These are phyloP conservation scores for Mythimna loreyi DNA, from an alignment of 2,888 invertebrate species.

Conservation along the genomic window DNA sequence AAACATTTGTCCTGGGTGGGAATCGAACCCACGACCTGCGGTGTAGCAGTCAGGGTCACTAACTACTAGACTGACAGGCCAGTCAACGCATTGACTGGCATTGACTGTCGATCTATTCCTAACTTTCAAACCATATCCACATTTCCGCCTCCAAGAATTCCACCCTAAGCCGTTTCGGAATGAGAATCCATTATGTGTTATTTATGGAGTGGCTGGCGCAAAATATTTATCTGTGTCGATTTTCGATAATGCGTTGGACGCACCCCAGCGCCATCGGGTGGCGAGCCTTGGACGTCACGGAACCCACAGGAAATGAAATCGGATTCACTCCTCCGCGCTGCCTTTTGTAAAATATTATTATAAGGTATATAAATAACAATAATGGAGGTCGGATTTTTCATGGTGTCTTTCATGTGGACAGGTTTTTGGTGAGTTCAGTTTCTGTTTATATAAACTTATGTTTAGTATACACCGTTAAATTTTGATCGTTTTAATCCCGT, in stretches of 20 bases:
- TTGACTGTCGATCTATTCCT: conserved; percentile 4
- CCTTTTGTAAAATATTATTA: conserved; percentile 68
- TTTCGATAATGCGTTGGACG: conserved; percentile 85
- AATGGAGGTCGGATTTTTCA: conserved; percentile 53
- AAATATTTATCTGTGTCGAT: conserved; percentile 89
- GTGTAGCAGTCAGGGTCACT: too few species aligned
- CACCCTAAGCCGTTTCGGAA: conserved; percentile 74
- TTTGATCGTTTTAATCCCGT: too few species aligned
- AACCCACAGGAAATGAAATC: conserved; percentile 80
- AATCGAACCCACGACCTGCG: too few species aligned
- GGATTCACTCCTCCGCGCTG: conserved; percentile 59
- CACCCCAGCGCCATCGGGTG: conserved; percentile 63
- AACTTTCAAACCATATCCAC: conserved; percentile 40
- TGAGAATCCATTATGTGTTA: conserved; percentile 88
- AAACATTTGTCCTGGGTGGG: too few species aligned
- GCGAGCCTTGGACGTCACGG: conserved; percentile 40
- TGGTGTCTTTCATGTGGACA: conserved; percentile 3
- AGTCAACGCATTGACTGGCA: too few species aligned
- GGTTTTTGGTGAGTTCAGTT: conserved; percentile 14
- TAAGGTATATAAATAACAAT: conserved; percentile 66
- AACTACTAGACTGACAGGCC: too few species aligned
- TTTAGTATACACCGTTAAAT: too few species aligned
- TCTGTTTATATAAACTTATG: background rate
- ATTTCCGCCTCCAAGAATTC: conserved; percentile 50
- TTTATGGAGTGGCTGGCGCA: conserved; percentile 86